Evolutionary conservation across 2,888 invertebrate species (phyloP).

Genomic region (Eilema depressum): DNA sequence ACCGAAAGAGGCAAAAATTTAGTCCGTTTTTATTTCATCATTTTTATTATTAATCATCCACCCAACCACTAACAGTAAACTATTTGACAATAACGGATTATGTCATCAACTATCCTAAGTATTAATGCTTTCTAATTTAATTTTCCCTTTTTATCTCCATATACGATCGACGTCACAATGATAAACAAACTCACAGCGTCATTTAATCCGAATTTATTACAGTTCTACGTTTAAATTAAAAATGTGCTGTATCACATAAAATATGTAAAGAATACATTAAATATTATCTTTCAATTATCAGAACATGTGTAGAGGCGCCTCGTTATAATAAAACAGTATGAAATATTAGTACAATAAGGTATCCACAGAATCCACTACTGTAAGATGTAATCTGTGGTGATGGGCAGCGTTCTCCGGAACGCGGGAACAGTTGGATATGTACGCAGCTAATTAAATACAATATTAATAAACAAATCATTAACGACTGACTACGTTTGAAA

Average conservation of each 20-base stretch:
- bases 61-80: background rate
- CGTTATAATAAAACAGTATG: slow-evolving; percentile 53
- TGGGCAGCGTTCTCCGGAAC: slow-evolving; percentile 49
- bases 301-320: slow-evolving; percentile 48
- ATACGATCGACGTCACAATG: slow-evolving; percentile 9
- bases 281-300: slow-evolving; percentile 53
- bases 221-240: slow-evolving; percentile 12
- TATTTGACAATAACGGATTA: background rate
- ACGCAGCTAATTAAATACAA: slow-evolving; percentile 68
- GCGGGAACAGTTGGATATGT: slow-evolving; percentile 37
- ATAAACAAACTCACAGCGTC: slow-evolving; percentile 11
- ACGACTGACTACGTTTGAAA: slow-evolving; percentile 45
- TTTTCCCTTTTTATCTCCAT: slow-evolving; percentile 3
- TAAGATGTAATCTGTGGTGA: slow-evolving; percentile 59
- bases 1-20: background rate
- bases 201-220: slow-evolving; percentile 14
- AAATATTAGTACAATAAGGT: slow-evolving; percentile 34
- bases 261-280: slow-evolving; percentile 34
- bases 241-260: slow-evolving; percentile 21
- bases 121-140: slow-evolving; percentile 10
- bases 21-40: background rate
- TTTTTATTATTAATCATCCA: background rate
- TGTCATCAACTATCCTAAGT: background rate
- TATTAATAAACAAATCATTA: slow-evolving; percentile 76
- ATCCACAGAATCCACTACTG: slow-evolving; percentile 42